These are phyloP conservation scores for Aphelenchoides besseyi DNA, from an alignment of 1,140 invertebrate species.

Conservation along the genomic window DNA sequence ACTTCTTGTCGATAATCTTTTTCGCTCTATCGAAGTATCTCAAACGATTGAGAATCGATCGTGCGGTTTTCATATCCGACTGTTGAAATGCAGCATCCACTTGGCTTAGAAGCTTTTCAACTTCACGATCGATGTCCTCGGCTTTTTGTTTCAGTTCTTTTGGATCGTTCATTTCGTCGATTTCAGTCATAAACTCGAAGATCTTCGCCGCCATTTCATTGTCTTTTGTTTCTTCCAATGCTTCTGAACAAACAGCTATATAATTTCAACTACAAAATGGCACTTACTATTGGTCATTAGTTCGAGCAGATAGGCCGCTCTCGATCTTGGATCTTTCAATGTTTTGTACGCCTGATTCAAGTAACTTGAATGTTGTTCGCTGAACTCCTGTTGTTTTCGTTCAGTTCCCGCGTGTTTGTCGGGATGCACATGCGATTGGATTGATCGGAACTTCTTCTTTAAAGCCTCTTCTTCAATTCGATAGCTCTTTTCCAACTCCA, in stretches of 20 bases:
- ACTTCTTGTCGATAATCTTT: conserved; percentile 17
- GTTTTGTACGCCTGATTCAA: conserved; percentile 21
- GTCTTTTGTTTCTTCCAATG: background rate
- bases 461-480: background rate
- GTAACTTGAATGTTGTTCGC: conserved; percentile 16
- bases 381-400: background rate
- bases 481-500: background rate
- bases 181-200: conserved; percentile 14
- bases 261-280: background rate
- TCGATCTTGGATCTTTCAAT: conserved; percentile 2
- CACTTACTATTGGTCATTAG: conserved; percentile 11
- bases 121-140: background rate
- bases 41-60: conserved; percentile 5
- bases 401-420: background rate
- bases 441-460: conserved; percentile 1
- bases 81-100: background rate
- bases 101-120: background rate
- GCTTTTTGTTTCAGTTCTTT: background rate
- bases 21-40: conserved; percentile 18
- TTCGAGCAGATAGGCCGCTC: conserved; percentile 16
- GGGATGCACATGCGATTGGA: conserved; percentile 18
- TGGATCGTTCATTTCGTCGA: background rate
- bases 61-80: background rate
- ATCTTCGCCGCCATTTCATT: background rate
- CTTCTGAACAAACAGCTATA: conserved; percentile 9